A percentile compares a stretch with the other conserved stretches of the same genome.
Conservation (phyloP, 2,888 invertebrate species). For the Eledona agricola region DNA sequence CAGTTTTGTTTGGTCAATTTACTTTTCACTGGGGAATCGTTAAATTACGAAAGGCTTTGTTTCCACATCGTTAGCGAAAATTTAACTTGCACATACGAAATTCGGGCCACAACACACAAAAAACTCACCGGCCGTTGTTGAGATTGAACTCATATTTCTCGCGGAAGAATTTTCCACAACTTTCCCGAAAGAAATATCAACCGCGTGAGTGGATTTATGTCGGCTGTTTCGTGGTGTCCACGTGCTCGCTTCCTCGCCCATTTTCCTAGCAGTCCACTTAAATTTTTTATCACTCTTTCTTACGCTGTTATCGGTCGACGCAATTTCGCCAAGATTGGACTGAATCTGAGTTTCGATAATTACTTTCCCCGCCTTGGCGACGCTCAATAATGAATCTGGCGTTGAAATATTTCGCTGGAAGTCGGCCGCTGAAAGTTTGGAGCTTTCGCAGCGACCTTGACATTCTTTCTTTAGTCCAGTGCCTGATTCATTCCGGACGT, state of each 20-base stretch:
- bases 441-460: constrained; percentile 11
- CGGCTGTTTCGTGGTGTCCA: background rate
- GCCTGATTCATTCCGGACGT: constrained; percentile 18
- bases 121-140: constrained; percentile 17
- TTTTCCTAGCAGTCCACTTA: constrained; percentile 5
- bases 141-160: constrained; percentile 20
- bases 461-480: constrained; percentile 16
- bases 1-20: background rate
- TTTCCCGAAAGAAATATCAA: constrained; percentile 1
- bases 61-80: constrained; percentile 5
- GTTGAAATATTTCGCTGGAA: constrained; percentile 11
- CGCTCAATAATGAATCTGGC: constrained; percentile 2
- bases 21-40: background rate
- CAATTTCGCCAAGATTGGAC: constrained; percentile 9
- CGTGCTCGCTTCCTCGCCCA: constrained; percentile 1
- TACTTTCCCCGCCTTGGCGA: constrained; percentile 13
- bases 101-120: no score
- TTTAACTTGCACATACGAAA: no score
- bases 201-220: constrained; percentile 14
- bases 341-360: constrained; percentile 28
- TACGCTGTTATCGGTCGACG: constrained; percentile 12
- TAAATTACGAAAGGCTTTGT: no score
- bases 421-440: constrained; percentile 1
- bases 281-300: constrained; percentile 17
- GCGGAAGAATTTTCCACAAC: background rate